Base-by-base conservation (phyloP, 1,140 invertebrate species). In the Colletes latitarsis region DNA sequence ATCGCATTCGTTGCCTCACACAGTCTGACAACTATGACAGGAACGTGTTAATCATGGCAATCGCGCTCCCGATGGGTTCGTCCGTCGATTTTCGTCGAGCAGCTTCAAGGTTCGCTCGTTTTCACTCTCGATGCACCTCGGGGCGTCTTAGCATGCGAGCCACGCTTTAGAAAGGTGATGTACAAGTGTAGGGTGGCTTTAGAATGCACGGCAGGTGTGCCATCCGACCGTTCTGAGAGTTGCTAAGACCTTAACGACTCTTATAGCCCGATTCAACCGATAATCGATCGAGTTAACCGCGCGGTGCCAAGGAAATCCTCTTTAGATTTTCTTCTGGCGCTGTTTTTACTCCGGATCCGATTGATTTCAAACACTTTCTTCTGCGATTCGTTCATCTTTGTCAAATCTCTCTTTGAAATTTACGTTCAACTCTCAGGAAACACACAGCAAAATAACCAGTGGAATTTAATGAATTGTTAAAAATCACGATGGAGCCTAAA, bases 131-230 rank as follows among this genome's bases (percentile, higher is more conserved):
- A 6, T 30, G 17, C 9, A 10, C 3, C 58, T 62, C 71, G 17
- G 21, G 19, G 4, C 77, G 68, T 15, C 17, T 80, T 30, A 43
- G 53, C 63, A 68, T 75, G 63, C 72, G 43, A 46, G 43, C 21
- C 78, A 80, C 71, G 63, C 53, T 80, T 80, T 80, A 75, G 78
- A 80, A 80, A 80, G 78, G 78, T 68, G 78, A 75, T 74, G 62
- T 39, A 73, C 21, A 52, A 39, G 71, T 70, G 49, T 66, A 74
- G 62, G 41, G 72, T 49, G 77, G 41, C 70, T 63, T 72, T 52
- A 80, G 53, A 80, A 80, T 66, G 52, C 15, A 14, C 30, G 62
- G 0, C 55, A 52, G 76, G 77, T 64, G 58, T 43, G 76, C 58
- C 46, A 49, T 14, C 15, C 41, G 9, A n/a, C 17, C 43, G 53